A percentile compares a stretch with the other conserved stretches of the same genome.
phyloP scores from a whole-genome alignment of 2,888 invertebrate genomes.

The Mesorhabditis spiculigera region DNA sequence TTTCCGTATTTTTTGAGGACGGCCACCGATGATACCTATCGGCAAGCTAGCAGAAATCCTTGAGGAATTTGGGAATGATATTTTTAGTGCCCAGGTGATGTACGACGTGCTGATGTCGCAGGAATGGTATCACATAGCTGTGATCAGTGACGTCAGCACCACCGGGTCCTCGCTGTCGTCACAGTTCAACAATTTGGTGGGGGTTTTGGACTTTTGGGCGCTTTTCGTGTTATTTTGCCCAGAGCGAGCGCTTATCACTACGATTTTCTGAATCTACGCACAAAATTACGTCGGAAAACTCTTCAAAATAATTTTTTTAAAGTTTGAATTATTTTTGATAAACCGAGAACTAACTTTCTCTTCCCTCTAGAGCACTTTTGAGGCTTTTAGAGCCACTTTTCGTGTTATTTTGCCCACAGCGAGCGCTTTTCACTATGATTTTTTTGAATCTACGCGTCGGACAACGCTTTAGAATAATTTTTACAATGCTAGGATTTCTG shows the following conservation, averaged over 20 bases:
- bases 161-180: background rate
- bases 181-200: background rate
- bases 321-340: too few species aligned
- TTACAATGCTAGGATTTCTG: too few species aligned
- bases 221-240: too few species aligned
- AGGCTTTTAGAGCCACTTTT: too few species aligned
- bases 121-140: background rate
- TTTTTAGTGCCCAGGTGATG: constrained; percentile 1
- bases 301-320: too few species aligned
- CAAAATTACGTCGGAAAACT: too few species aligned
- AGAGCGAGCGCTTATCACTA: too few species aligned
- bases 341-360: too few species aligned
- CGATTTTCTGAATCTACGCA: too few species aligned
- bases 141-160: background rate
- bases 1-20: background rate
- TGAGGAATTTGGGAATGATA: background rate
- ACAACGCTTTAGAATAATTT: background rate
- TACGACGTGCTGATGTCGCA: constrained; percentile 6
- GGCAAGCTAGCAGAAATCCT: background rate
- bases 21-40: background rate
- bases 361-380: too few species aligned
- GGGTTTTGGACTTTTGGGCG: background rate
- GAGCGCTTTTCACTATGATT: background rate
- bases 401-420: too few species aligned
- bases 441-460: background rate